Base-by-base conservation (phyloP, 1,140 invertebrate species). In the Hyposmocoma kahamanoa region DNA sequence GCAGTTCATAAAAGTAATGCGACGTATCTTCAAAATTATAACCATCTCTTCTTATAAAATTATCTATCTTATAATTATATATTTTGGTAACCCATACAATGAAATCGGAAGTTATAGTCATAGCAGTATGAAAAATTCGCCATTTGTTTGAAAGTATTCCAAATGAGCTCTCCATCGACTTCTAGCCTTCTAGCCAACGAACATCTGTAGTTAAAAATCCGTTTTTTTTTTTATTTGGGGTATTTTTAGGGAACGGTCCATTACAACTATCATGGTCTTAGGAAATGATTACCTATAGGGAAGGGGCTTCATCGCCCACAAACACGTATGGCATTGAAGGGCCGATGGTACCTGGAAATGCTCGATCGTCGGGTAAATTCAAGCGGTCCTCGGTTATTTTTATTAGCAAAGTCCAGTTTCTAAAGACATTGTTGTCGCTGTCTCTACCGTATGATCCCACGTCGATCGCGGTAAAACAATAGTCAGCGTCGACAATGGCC, bases 241-340 rank as follows among this genome's bases (percentile, higher is more conserved):
- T 52, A 30, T 22, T 54, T 53, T 59, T 56, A 20, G 56, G 53
- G 45, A 58, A n/a, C n/a, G n/a, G n/a, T n/a, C n/a, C n/a, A n/a
- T n/a, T n/a, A n/a, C n/a, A n/a, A n/a, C n/a, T n/a, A n/a, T n/a
- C n/a, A 80, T 28, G 75, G 79, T 50, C 67, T 66, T 56, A 81
- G 56, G n/a, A 84, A 46, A 54, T 72, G 56, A 45, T 62, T 41
- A 17, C 48, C 56, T 8, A 87, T 24, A 22, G 63, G 54, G 56
- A 87, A 88, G 22, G n/a, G n/a, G 82, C 82, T 45, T 87, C 84
- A 68, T 88, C 87, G n/a, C 70, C 83, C 42, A 87, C 56, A 54
- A 87, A 66, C 36, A 83, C 50, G 22, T 24, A 56, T 5, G 52
- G 47, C 18, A 56, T 9, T 10, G 39, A 28, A 46, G 50, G 17